Evolutionary conservation across 2,888 invertebrate genomes (phyloP).

Genomic region (Phortica magna): DNA sequence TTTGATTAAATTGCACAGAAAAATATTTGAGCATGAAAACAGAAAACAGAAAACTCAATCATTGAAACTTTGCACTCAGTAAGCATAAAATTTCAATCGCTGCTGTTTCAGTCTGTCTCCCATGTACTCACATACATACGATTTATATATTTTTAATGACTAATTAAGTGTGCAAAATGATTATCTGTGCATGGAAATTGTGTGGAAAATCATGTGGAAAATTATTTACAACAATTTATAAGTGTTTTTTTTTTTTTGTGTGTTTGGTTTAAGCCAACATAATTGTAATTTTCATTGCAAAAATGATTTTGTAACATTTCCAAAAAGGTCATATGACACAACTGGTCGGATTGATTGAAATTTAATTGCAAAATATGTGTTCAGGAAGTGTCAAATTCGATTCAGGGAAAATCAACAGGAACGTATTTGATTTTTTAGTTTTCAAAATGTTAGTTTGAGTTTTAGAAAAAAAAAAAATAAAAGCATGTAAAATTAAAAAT

Average conservation of each 20-base stretch:
- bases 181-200: constrained; percentile 50
- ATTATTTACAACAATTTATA: constrained; percentile 52
- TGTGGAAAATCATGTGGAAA: constrained; percentile 37
- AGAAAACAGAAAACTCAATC: neutral
- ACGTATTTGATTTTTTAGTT: no score
- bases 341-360: constrained; percentile 64
- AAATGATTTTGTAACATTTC: constrained; percentile 29
- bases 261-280: no score
- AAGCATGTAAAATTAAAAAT: no score
- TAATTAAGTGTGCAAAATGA: constrained; percentile 72
- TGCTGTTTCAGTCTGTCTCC: neutral
- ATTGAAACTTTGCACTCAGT: constrained; percentile 45
- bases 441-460: no score
- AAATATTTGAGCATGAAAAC: neutral
- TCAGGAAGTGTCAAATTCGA: constrained; percentile 49
- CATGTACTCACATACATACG: constrained; percentile 36
- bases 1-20: constrained; percentile 17
- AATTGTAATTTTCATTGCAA: constrained; percentile 24
- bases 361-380: constrained; percentile 61
- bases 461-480: no score
- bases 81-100: neutral
- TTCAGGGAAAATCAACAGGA: no score
- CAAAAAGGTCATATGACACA: constrained; percentile 29
- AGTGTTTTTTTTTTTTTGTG: neutral
- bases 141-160: constrained; percentile 69